Evolutionary conservation across 2,888 invertebrate species (phyloP).

Genomic region (Andrena minutula): DNA sequence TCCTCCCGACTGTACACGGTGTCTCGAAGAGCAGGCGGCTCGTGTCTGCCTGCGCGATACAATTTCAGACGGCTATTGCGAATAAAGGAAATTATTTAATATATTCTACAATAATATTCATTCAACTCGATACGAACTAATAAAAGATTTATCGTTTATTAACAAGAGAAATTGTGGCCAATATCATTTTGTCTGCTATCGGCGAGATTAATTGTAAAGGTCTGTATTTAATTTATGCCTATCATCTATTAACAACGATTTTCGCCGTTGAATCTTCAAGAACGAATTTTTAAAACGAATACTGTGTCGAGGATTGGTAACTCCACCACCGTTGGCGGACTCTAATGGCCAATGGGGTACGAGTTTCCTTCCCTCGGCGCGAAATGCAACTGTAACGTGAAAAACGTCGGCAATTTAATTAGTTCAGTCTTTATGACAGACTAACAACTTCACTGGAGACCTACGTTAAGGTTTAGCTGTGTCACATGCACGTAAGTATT

Average conservation of each 20-base stretch:
- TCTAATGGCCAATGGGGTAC: slow-evolving; percentile 90
- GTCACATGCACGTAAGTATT: slow-evolving; percentile 28
- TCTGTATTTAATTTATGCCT: background rate
- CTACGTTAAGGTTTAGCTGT: background rate
- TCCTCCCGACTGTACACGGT: slow-evolving; percentile 74
- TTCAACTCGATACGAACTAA: background rate
- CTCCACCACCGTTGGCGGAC: slow-evolving; percentile 94
- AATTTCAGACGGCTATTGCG: background rate
- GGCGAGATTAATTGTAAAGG: background rate
- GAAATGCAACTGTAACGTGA: slow-evolving; percentile 38
- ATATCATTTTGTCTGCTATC: background rate
- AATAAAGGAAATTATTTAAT: slow-evolving; percentile 9
- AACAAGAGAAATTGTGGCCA: background rate
- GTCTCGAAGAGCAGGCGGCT: slow-evolving; percentile 65
- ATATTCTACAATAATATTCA: background rate
- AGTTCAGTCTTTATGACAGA: slow-evolving; percentile 3
- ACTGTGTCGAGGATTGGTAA: slow-evolving; percentile 89
- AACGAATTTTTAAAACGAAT: slow-evolving; percentile 34
- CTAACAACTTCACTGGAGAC: slow-evolving; percentile 9
- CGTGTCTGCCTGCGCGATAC: background rate
- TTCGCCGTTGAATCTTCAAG: background rate
- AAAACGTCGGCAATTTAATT: background rate
- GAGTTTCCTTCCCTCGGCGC: slow-evolving; percentile 91
- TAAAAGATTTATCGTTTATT: background rate
- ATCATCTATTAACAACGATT: background rate